Evolutionary conservation across 2,113 vertebrate genomes (phyloP).

Genomic region (Periophthalmus modestus): DNA sequence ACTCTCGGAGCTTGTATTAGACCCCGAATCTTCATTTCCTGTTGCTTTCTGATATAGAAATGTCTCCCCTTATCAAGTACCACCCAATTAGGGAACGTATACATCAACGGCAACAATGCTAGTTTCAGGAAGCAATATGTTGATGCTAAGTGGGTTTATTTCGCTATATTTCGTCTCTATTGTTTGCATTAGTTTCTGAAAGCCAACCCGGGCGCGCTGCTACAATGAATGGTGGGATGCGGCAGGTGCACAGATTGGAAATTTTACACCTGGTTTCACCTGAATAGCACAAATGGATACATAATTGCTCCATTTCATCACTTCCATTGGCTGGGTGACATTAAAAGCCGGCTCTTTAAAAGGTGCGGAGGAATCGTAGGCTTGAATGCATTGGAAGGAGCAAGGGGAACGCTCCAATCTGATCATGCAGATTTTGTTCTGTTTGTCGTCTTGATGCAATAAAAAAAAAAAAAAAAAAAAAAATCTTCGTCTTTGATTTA

Average conservation of each 20-base stretch:
- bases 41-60: conserved; percentile 20
- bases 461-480: background rate
- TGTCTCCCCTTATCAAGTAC: conserved; percentile 23
- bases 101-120: conserved; percentile 20
- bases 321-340: conserved; percentile 60
- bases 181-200: conserved; percentile 59
- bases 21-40: conserved; percentile 23
- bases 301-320: conserved; percentile 77
- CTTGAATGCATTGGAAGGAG: conserved; percentile 57
- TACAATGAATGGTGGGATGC: conserved; percentile 63
- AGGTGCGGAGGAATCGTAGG: conserved; percentile 39
- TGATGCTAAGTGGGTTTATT: conserved; percentile 62
- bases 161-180: conserved; percentile 62
- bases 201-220: conserved; percentile 52
- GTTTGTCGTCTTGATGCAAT: conserved; percentile 50
- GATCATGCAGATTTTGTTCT: conserved; percentile 60
- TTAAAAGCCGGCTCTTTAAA: conserved; percentile 59
- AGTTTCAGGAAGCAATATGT: conserved; percentile 35
- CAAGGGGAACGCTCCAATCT: conserved; percentile 49
- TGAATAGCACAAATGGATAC: conserved; percentile 73
- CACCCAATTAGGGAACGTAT: conserved; percentile 14
- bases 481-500: conserved; percentile 36
- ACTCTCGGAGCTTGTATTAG: conserved; percentile 48
- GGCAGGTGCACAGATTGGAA: conserved; percentile 76
- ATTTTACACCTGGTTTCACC: conserved; percentile 78